Evolutionary conservation across 2,113 vertebrate species (phyloP).

Genomic region (Junco hyemalis): DNA sequence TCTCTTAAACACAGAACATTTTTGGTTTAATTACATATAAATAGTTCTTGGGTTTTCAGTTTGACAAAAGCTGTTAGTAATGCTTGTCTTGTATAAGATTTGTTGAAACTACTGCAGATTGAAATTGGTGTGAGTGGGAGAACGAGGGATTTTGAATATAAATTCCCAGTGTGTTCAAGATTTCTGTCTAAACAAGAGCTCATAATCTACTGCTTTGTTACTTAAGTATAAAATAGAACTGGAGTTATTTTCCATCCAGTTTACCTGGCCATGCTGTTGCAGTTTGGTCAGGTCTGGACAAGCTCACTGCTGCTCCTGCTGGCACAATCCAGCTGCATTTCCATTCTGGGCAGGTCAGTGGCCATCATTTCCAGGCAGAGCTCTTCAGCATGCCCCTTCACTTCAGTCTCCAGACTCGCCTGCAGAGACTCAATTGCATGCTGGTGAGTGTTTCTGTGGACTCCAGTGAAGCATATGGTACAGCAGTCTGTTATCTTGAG

Average conservation of each 20-base stretch:
- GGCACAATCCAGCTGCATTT: conserved; percentile 75
- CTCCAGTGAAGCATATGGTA: conserved; percentile 40
- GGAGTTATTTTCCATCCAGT: not conserved
- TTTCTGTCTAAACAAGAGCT: not conserved
- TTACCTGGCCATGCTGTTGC: conserved; percentile 74
- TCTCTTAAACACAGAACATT: not conserved
- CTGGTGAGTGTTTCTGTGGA: conserved; percentile 77
- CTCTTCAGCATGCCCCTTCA: conserved; percentile 73
- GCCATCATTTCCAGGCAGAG: conserved; percentile 76
- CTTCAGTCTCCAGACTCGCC: conserved; percentile 78
- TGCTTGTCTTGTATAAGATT: not conserved
- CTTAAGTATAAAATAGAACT: not conserved
- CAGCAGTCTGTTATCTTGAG: conserved; percentile 28
- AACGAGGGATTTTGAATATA: not conserved
- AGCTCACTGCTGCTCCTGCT: conserved; percentile 75
- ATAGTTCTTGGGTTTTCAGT: not conserved
- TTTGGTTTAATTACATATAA: not conserved
- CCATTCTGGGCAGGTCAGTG: conserved; percentile 77
- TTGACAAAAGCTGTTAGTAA: not conserved
- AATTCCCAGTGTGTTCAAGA: not conserved
- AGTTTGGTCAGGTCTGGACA: conserved; percentile 74
- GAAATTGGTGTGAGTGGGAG: conserved; percentile 1
- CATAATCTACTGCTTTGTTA: not conserved
- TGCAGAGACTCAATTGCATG: conserved; percentile 75
- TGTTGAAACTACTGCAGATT: not conserved